phyloP scores from a whole-genome alignment of 2,888 invertebrate genomes.

The Agonum fuliginosum region DNA sequence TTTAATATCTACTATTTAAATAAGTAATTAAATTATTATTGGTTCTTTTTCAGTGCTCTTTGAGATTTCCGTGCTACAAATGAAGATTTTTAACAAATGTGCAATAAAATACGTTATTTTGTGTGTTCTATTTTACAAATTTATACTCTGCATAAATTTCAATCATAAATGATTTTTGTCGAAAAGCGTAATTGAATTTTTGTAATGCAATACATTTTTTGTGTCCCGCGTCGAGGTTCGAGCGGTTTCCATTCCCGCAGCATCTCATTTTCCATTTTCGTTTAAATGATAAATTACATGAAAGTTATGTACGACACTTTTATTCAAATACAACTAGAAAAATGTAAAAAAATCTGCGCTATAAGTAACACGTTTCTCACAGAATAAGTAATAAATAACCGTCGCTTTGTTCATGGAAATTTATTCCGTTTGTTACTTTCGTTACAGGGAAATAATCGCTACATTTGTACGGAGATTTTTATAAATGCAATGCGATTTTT shows the following conservation, averaged over 20 bases:
- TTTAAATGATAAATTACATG: slow-evolving; percentile 29
- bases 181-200: neutral
- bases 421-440: slow-evolving; percentile 24
- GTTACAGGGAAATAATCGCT: slow-evolving; percentile 18
- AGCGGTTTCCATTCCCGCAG: slow-evolving; percentile 4
- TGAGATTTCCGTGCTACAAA: too few species aligned
- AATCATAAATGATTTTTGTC: neutral
- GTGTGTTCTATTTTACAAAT: neutral
- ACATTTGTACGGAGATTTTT: slow-evolving; percentile 6
- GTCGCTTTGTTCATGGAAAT: slow-evolving; percentile 16
- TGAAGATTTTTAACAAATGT: too few species aligned
- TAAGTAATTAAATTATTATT: too few species aligned
- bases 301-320: neutral
- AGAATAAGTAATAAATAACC: slow-evolving; percentile 22
- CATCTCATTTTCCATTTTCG: neutral
- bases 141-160: neutral
- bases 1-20: too few species aligned
- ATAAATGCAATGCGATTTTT: neutral
- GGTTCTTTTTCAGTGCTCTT: too few species aligned
- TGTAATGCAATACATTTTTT: neutral
- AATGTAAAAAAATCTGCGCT: neutral
- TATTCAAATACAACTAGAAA: neutral
- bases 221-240: neutral
- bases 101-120: neutral
- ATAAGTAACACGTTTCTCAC: slow-evolving; percentile 7